Evolutionary conservation across 2,888 invertebrate species (phyloP).

Genomic region (Isoperla grammatica): DNA sequence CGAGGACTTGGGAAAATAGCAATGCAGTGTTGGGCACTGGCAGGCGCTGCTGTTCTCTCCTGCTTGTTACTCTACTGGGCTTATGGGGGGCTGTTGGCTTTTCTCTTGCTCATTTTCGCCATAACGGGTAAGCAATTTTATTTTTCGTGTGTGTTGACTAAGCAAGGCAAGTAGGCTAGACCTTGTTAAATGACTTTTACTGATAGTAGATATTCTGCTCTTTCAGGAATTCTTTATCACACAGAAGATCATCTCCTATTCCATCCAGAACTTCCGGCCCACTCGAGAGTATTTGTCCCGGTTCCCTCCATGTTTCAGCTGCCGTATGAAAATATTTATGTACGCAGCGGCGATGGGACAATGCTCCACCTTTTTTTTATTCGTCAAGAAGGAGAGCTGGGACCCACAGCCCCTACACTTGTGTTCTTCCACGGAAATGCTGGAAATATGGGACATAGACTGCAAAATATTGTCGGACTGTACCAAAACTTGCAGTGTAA

Average conservation of each 20-base stretch:
- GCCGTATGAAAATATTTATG: constrained; percentile 77
- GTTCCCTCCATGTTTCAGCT: constrained; percentile 80
- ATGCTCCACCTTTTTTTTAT: constrained; percentile 78
- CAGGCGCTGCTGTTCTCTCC: constrained; percentile 64
- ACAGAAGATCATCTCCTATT: constrained; percentile 82
- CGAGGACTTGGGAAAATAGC: constrained; percentile 35
- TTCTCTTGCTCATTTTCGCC: constrained; percentile 62
- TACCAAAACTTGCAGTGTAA: constrained; percentile 79
- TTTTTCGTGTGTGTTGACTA: no score
- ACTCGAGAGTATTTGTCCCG: constrained; percentile 82
- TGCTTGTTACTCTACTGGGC: constrained; percentile 77
- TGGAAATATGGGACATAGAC: constrained; percentile 91
- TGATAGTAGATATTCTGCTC: constrained; percentile 3
- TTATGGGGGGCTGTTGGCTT: constrained; percentile 70
- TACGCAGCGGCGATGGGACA: constrained; percentile 69
- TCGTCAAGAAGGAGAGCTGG: constrained; percentile 62
- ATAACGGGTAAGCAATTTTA: constrained; percentile 56
- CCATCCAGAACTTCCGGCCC: constrained; percentile 83
- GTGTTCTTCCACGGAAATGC: constrained; percentile 95
- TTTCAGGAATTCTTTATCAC: constrained; percentile 72
- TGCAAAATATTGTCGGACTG: constrained; percentile 83
- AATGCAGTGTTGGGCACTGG: constrained; percentile 71
- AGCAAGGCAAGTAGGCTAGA: no score
- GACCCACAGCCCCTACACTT: constrained; percentile 70
- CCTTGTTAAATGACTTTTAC: background rate